phyloP scores from a whole-genome alignment of 2,113 vertebrate genomes.

The Lasiurus cinereus region DNA sequence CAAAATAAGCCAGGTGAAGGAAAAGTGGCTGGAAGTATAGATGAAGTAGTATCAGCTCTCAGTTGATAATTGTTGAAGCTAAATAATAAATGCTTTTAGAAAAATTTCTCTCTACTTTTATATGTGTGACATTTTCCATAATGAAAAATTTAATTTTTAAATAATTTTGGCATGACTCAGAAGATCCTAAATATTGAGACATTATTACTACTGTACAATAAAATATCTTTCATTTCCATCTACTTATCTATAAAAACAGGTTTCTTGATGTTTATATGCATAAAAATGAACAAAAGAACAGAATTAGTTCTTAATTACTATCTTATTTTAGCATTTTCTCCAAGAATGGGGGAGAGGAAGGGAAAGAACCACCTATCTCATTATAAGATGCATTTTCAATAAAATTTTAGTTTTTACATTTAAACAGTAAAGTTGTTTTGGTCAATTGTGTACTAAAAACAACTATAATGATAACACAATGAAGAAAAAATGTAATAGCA shows the following conservation, averaged over 20 bases:
- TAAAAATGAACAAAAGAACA: constrained; percentile 44
- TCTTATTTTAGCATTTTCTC: constrained; percentile 27
- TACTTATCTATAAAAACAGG: neutral
- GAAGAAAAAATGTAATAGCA: neutral
- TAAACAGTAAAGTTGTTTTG: neutral
- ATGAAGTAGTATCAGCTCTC: neutral
- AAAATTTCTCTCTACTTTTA: neutral
- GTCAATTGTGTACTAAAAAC: constrained; percentile 34
- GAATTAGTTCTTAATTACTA: neutral
- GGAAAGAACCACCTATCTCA: neutral
- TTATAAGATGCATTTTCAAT: constrained; percentile 34
- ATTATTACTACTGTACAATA: neutral
- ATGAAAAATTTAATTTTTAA: constrained; percentile 14
- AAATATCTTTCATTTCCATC: neutral
- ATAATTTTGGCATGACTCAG: neutral
- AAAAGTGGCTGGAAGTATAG: neutral
- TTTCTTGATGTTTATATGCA: neutral
- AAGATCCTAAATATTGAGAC: neutral
- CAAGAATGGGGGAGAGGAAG: neutral
- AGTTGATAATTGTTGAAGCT: neutral
- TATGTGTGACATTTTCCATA: neutral
- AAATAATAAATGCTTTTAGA: neutral
- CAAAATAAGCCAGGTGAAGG: neutral
- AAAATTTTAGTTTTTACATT: constrained; percentile 47
- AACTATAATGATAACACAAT: constrained; percentile 18